phyloP scores from a whole-genome alignment of 2,888 invertebrate species.

The Drosophila tripunctata region DNA sequence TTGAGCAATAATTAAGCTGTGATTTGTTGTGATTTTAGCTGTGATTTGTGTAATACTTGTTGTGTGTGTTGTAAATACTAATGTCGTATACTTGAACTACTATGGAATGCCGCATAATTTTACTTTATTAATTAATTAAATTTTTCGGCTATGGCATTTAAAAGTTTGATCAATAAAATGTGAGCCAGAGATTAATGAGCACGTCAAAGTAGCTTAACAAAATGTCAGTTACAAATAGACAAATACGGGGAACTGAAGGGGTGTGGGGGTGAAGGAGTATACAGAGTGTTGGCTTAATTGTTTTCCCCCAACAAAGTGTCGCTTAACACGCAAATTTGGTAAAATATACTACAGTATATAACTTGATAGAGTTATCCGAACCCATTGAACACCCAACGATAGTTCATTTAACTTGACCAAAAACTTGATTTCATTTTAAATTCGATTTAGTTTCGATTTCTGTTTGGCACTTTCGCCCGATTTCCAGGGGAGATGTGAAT shows the following conservation, averaged over 20 bases:
- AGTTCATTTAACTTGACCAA: slow-evolving; percentile 58
- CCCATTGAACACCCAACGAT: slow-evolving; percentile 34
- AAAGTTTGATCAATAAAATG: slow-evolving; percentile 82
- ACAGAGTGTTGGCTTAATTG: slow-evolving; percentile 65
- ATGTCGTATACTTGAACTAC: slow-evolving; percentile 11
- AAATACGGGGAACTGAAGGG: not conserved
- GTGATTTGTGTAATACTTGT: not conserved
- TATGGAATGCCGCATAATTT: slow-evolving; percentile 43
- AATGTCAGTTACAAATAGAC: not conserved
- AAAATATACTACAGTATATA: not conserved
- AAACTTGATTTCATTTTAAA: slow-evolving; percentile 60
- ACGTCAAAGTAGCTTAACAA: slow-evolving; percentile 22
- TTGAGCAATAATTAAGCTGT: slow-evolving; percentile 36
- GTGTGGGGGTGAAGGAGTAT: not conserved
- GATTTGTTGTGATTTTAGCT: slow-evolving; percentile 14
- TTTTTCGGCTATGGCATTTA: slow-evolving; percentile 51
- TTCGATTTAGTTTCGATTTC: slow-evolving; percentile 39
- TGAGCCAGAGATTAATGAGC: slow-evolving; percentile 59
- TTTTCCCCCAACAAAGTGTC: slow-evolving; percentile 67
- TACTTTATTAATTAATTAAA: slow-evolving; percentile 68
- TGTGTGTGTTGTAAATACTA: slow-evolving; percentile 42
- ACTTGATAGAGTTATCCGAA: slow-evolving; percentile 18
- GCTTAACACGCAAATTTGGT: slow-evolving; percentile 66
- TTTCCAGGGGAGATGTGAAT: not conserved
- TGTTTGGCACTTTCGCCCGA: slow-evolving; percentile 52